A percentile compares a stretch with the other conserved stretches of the same genome.
Evolutionary conservation across 2,797 vertebrate genomes (phyloP).

Genomic region (Characodon lateralis): DNA sequence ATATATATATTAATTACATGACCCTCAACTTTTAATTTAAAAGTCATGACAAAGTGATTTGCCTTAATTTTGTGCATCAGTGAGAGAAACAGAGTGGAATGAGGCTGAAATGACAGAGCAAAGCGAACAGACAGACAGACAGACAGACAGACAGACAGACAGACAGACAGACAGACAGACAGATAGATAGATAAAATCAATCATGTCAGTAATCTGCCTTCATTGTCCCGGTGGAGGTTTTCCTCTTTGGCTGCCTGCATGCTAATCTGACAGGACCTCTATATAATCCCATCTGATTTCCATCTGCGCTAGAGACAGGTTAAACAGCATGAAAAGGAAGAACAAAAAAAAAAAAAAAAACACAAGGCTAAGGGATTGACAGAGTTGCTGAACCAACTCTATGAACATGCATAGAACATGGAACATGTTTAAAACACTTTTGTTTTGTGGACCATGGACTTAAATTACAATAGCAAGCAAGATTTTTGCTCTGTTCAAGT

Average conservation of each 20-base stretch:
- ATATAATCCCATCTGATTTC: conserved; percentile 40
- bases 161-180: neutral
- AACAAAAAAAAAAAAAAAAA: too few relatives aligned
- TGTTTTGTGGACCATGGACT: conserved; percentile 1
- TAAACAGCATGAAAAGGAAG: neutral
- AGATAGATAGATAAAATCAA: conserved; percentile 25
- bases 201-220: conserved; percentile 45
- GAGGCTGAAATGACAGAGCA: neutral
- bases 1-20: neutral
- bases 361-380: neutral
- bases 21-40: neutral
- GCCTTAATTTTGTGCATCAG: neutral
- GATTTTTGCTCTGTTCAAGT: too few relatives aligned
- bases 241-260: conserved; percentile 35
- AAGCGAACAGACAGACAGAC: neutral
- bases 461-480: neutral
- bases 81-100: neutral
- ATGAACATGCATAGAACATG: neutral
- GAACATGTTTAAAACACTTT: neutral
- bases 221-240: conserved; percentile 38
- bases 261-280: conserved; percentile 47
- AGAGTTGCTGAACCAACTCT: neutral
- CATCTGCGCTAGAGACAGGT: neutral
- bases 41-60: neutral
- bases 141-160: too few relatives aligned